Conservation (phyloP, 2,797 vertebrate genomes). For the Thaleichthys pacificus region DNA sequence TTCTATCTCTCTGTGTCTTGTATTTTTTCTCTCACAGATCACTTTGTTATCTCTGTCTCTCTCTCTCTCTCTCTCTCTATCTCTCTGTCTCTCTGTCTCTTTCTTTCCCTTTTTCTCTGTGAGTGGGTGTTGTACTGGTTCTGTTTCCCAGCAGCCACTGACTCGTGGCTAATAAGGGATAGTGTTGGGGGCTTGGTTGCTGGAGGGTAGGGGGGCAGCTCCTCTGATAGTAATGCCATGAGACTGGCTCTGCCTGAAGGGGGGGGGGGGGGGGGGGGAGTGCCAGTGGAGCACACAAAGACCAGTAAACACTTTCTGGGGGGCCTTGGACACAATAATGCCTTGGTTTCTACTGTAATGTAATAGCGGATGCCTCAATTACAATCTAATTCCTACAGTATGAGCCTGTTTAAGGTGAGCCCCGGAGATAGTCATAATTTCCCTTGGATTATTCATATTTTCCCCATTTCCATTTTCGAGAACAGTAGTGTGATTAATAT, state of each 20-base stretch:
- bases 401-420: neutral
- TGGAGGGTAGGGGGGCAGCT: conserved; percentile 26
- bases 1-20: neutral
- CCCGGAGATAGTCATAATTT: neutral
- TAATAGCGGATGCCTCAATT: neutral
- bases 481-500: neutral
- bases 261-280: neutral
- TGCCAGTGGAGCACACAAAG: conserved; percentile 5
- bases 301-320: neutral
- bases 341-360: neutral
- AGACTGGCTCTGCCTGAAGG: conserved; percentile 39
- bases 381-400: neutral
- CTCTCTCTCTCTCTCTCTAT: neutral
- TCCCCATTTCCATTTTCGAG: neutral
- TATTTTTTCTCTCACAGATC: neutral
- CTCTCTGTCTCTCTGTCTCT: neutral
- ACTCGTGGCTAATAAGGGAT: conserved; percentile 44
- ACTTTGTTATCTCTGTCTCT: neutral
- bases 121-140: conserved; percentile 35
- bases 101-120: conserved; percentile 4
- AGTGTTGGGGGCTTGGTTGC: conserved; percentile 7
- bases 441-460: no score
- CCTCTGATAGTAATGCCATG: conserved; percentile 51
- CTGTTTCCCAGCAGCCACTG: conserved; percentile 32
- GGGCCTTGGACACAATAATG: neutral